A percentile compares a stretch with the other conserved stretches of the same genome.
phyloP scores from a whole-genome alignment of 2,113 vertebrate genomes.

The Oreotrochilus melanogaster region DNA sequence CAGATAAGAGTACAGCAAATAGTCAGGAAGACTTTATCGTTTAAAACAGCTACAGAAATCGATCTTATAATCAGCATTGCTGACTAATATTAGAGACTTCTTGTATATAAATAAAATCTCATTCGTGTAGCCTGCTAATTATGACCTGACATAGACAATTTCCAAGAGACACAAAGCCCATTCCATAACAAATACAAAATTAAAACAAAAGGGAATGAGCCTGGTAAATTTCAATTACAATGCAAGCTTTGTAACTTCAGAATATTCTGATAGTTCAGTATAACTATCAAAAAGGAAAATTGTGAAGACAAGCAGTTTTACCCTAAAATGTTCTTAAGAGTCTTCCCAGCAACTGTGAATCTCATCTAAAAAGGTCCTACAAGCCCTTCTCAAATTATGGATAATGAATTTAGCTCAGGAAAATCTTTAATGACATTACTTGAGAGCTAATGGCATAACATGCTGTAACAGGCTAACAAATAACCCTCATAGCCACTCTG shows the following conservation, averaged over 20 bases:
- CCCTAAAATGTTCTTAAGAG: not conserved
- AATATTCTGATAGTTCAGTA: not conserved
- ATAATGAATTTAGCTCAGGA: not conserved
- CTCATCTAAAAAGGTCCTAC: not conserved
- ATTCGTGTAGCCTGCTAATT: not conserved
- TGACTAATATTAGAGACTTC: not conserved
- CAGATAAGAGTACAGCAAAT: not conserved
- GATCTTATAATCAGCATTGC: not conserved
- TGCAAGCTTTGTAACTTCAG: not conserved
- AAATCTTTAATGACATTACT: not conserved
- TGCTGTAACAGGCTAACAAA: not conserved
- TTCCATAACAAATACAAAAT: not conserved
- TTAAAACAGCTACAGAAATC: not conserved
- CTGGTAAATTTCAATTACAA: not conserved
- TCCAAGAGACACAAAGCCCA: not conserved
- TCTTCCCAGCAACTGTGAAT: not conserved
- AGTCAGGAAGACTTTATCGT: not conserved
- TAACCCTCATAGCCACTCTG: not conserved
- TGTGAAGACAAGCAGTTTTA: not conserved
- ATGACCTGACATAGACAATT: not conserved
- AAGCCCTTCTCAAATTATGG: not conserved
- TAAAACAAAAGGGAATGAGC: not conserved
- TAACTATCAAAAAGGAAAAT: not conserved
- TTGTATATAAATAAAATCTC: not conserved
- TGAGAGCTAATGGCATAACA: not conserved